Evolutionary conservation across 2,888 invertebrate genomes (phyloP).

Genomic region (Troides oblongomaculatus): DNA sequence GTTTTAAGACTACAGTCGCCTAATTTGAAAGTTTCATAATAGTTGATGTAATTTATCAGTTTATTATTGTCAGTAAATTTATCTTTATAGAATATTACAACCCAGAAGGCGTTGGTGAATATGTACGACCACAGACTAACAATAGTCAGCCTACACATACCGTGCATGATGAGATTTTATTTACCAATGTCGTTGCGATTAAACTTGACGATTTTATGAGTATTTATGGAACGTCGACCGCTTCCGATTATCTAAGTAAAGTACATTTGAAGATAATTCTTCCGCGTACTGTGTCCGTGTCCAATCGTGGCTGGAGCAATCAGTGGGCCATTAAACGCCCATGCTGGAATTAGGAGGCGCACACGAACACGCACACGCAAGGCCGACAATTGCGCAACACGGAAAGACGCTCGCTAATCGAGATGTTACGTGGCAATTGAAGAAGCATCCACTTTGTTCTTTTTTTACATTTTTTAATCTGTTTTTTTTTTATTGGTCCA

Average conservation of each 20-base stretch:
- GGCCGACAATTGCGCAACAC: conserved; percentile 46
- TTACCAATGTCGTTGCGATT: not conserved
- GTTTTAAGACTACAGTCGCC: no score
- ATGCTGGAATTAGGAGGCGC: conserved; percentile 55
- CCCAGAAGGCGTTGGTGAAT: no score
- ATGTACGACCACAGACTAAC: no score
- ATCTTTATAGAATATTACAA: no score
- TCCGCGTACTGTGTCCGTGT: conserved; percentile 55
- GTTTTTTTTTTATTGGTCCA: not conserved
- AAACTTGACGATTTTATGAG: not conserved
- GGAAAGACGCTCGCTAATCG: conserved; percentile 29
- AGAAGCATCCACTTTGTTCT: not conserved
- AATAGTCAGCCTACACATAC: no score
- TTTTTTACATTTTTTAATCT: not conserved
- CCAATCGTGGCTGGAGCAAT: conserved; percentile 54
- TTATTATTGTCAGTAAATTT: no score
- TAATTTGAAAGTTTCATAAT: no score
- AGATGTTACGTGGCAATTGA: conserved; percentile 21
- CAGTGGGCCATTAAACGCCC: conserved; percentile 63
- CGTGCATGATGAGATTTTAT: not conserved
- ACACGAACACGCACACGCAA: conserved; percentile 48
- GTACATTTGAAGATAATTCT: conserved; percentile 32
- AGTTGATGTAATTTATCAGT: no score
- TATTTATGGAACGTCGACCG: not conserved
- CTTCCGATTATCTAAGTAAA: not conserved